Base-by-base conservation (phyloP, 2,888 invertebrate species). In the Philonicus albiceps region DNA sequence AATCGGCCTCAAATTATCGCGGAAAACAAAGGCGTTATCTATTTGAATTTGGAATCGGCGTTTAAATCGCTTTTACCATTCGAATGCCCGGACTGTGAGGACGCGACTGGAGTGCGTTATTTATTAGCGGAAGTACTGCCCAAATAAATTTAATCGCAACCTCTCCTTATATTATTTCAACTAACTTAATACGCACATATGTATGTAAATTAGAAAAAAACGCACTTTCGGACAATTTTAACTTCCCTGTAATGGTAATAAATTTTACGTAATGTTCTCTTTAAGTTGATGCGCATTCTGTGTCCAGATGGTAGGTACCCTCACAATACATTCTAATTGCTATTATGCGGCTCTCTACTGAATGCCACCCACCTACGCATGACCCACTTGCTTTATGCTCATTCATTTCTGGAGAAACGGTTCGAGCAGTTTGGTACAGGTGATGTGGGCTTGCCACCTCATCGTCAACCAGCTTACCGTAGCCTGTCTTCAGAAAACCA, bases 1-100 rank as follows among this genome's bases (percentile, higher is more conserved):
- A 34, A n/a, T 76, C 37, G 76, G 37, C 76, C 76, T 76, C n/a
- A 27, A 43, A 40, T 76, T 76, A 76, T 43, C 76, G 22, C 76
- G 8, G 64, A 64, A 64, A 64, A 64, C 40, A 40, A 22, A 34
- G 40, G 43, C 76, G 40, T 40, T 76, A 76, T 76, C 76, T 34
- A 76, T 40, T 80, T 27, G 40, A 80, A 80, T 80, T 53, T 80
- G 6, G 53, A 53, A 49, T 53, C 22, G 34, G 22, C 22, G 22
- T 40, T 19, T 16, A 13, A 22, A 80, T 22, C 2, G 16, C 31
- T 27, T 53, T 53, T 11, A 19, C 22, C 43, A 78, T 78, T 78
- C 22, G 27, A 78, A 49, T 16, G 40, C 3, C 40, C 40, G 16
- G 13, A 80, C 49, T 80, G 7, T 4, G 19, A 2, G 16, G 53